phyloP scores from a whole-genome alignment of 2,797 vertebrate species.

The Anolis apletophallus region DNA sequence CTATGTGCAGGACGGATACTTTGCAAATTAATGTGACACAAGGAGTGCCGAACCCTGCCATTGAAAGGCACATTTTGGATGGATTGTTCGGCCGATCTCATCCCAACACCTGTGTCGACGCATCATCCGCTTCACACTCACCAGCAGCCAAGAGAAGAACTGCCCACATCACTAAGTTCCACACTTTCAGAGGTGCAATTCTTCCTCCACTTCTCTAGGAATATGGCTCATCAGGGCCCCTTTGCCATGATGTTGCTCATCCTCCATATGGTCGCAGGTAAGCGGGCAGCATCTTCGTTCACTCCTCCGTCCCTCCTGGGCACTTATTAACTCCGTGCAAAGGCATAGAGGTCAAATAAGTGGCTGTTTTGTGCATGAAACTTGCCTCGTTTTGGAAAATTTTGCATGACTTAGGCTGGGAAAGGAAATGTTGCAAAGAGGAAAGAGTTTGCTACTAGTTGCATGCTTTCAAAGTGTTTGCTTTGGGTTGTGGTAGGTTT shows the following conservation, averaged over 20 bases:
- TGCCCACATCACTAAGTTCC: rapidly evolving
- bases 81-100: neutral
- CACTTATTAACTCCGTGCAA: neutral
- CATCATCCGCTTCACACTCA: neutral
- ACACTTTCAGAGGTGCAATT: neutral
- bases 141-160: rapidly evolving
- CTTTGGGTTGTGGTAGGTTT: too few relatives aligned
- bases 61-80: too few relatives aligned
- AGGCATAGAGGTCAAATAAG: rapidly evolving
- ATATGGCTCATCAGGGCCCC: neutral
- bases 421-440: too few relatives aligned
- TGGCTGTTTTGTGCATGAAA: neutral
- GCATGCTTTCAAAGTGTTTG: too few relatives aligned
- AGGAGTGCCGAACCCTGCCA: neutral
- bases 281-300: slow-evolving; percentile 3
- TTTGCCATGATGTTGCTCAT: neutral
- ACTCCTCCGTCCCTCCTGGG: rapidly evolving
- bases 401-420: too few relatives aligned
- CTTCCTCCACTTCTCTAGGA: rapidly evolving
- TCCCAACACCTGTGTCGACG: neutral
- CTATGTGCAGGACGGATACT: too few relatives aligned
- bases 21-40: too few relatives aligned
- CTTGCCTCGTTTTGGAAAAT: neutral
- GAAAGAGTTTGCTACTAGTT: too few relatives aligned
- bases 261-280: slow-evolving; percentile 29